phyloP scores from a whole-genome alignment of 1,140 invertebrate genomes.

The Drosophila hydei region DNA sequence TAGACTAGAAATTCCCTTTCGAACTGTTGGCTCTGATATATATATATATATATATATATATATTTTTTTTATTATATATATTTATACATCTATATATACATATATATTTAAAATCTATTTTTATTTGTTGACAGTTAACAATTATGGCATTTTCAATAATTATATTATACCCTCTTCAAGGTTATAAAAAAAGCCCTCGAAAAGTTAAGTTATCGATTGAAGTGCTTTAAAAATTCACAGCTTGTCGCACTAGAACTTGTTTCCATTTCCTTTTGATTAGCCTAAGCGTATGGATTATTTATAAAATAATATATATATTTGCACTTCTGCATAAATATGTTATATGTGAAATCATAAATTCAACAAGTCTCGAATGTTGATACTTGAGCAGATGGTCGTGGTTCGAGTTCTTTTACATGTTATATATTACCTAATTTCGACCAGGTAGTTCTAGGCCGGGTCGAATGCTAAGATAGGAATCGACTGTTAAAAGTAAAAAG shows the following conservation, averaged over 20 bases:
- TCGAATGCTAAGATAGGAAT: not conserved
- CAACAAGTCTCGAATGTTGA: too few species aligned
- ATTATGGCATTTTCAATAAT: not conserved
- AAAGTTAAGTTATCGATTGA: slow-evolving; percentile 2
- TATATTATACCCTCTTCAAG: not conserved
- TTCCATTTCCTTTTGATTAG: slow-evolving; percentile 22
- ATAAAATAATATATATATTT: slow-evolving; percentile 2
- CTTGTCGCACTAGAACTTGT: slow-evolving; percentile 1
- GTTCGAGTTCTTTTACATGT: too few species aligned
- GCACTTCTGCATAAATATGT: too few species aligned
- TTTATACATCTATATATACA: too few species aligned
- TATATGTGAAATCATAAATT: too few species aligned
- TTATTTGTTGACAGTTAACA: not conserved
- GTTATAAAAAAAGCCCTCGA: slow-evolving; percentile 4
- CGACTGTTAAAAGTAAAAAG: not conserved
- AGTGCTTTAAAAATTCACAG: slow-evolving; percentile 3
- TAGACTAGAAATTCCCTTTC: too few species aligned
- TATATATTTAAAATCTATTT: too few species aligned
- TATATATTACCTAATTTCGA: too few species aligned
- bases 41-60: too few species aligned
- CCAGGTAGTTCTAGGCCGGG: not conserved
- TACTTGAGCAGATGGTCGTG: too few species aligned
- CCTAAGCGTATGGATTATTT: not conserved
- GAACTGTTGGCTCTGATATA: too few species aligned
- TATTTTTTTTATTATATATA: too few species aligned